Base-by-base conservation (phyloP, 1,140 invertebrate species). In the Micrasema longulum region DNA sequence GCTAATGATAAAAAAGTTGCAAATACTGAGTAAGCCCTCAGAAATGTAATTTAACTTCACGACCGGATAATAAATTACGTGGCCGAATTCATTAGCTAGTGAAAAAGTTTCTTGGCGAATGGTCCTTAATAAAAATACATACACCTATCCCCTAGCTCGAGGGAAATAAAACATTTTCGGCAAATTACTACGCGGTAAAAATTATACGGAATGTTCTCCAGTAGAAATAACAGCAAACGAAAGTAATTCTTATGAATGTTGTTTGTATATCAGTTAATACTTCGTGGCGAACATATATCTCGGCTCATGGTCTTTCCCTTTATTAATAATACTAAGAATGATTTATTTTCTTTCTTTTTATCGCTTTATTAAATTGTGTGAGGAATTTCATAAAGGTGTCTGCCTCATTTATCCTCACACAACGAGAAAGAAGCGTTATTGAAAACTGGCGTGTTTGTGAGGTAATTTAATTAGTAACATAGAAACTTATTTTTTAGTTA, bases 181-280 rank as follows among this genome's bases (percentile, higher is more conserved):
- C 45, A 68, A 71, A 74, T 74, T 74, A 65, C 38, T 14, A 31
- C 52, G 36, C 65, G 57, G 60, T 50, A 50, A 63, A 63, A 63
- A 63, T 63, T 63, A 23, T 43, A 23, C 41, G 36, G 45, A 45
- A 36, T 22, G 11, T 14, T 22, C 57, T n/a, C 38, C 22, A 36
- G 57, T 36, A 38, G 62, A 67, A 73, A 73, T 64, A 73, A 73
- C 69, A 55, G 41, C 48, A 50, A 74, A 48, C 52, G 69, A 71
- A 71, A 43, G 52, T 72, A 74, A 74, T 69, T 70, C 73, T 74
- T 74, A 74, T 74, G 52, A 69, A 71, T 74, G 73, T 74, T 74
- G 73, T 74, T 74, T 74, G 73, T 18, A 20, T 38, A 63, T 62
- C 20, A 65, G 67, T 67, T 74, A 66, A 74, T 74, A 71, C 72